These are phyloP conservation scores for Peromyscus eremicus DNA, from an alignment of 2,797 vertebrate species.

Conservation along the genomic window DNA sequence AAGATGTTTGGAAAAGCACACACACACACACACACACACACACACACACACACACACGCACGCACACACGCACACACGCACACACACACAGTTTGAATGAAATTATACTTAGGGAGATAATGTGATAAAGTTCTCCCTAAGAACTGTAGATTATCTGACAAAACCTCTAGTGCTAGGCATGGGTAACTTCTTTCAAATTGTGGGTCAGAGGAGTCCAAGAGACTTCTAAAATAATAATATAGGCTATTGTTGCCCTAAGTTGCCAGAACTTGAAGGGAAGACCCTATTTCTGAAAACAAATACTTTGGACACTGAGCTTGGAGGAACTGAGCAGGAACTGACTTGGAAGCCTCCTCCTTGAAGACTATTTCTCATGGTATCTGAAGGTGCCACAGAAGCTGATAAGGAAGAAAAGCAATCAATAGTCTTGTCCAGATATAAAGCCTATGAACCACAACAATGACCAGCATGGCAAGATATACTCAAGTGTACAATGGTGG, in stretches of 20 bases:
- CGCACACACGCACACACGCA: too few relatives aligned
- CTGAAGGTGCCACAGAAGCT: not conserved
- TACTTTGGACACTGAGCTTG: not conserved
- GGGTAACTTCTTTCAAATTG: not conserved
- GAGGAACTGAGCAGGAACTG: not conserved
- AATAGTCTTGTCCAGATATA: not conserved
- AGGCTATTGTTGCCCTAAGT: too few relatives aligned
- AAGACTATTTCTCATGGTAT: not conserved
- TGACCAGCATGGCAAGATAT: too few relatives aligned
- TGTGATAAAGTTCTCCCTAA: not conserved
- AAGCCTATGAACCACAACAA: not conserved
- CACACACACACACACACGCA: too few relatives aligned
- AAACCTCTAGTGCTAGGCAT: not conserved
- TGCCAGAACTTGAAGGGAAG: not conserved
- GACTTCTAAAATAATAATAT: not conserved
- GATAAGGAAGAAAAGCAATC: not conserved
- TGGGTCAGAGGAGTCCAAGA: not conserved
- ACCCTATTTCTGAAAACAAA: not conserved
- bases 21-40: not conserved
- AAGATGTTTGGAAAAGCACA: not conserved
- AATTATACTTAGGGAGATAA: not conserved
- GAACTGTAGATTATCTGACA: not conserved
- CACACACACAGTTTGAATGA: not conserved
- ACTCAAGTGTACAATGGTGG: not conserved
- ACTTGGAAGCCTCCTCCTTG: not conserved